Evolutionary conservation across 2,797 vertebrate genomes (phyloP).

Genomic region (Rhabdophis nuchalis): DNA sequence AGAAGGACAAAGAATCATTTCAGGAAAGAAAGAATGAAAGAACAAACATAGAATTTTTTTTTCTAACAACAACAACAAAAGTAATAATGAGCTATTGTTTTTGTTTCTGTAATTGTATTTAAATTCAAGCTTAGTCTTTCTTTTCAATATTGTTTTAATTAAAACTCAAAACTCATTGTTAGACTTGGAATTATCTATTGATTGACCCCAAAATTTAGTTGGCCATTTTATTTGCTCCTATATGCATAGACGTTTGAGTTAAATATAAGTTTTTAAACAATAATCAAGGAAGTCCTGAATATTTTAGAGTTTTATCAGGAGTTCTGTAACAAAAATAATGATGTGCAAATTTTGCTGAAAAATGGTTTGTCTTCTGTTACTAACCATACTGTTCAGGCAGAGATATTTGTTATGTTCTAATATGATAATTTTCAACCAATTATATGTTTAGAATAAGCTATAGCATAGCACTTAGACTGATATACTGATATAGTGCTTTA

Average conservation of each 20-base stretch:
- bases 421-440: background rate
- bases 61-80: background rate
- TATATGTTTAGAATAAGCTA: background rate
- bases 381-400: background rate
- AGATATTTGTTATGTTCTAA: background rate
- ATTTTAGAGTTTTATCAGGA: background rate
- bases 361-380: background rate
- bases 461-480: no score
- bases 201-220: background rate
- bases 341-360: background rate
- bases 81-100: background rate
- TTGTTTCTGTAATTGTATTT: background rate
- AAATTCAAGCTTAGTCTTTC: background rate
- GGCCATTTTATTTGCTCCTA: background rate
- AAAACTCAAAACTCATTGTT: background rate
- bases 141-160: background rate
- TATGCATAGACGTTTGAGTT: background rate
- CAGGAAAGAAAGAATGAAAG: conserved; percentile 1
- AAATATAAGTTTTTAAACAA: background rate
- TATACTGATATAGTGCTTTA: no score
- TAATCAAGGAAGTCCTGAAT: background rate
- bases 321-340: background rate
- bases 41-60: background rate
- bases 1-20: conserved; percentile 44
- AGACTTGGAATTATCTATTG: background rate